These are phyloP conservation scores for Melanotaenia boesemani DNA, from an alignment of 2,797 vertebrate species.

Conservation along the genomic window DNA sequence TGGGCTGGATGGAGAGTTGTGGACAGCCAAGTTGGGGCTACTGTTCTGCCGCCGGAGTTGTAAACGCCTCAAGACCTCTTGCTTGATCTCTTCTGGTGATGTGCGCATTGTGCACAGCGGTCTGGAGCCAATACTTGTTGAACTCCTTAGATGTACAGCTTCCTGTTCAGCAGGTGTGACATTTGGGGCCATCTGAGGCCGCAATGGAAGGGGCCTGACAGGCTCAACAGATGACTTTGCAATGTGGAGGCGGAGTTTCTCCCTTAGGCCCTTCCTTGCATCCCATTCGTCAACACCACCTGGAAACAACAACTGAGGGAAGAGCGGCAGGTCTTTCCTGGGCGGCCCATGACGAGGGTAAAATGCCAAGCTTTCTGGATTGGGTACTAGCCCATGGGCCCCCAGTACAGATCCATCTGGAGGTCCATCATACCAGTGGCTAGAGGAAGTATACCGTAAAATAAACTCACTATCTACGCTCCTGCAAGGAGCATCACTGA, in stretches of 20 bases:
- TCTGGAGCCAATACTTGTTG: constrained; percentile 51
- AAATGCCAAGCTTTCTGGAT: constrained; percentile 75
- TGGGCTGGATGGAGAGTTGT: constrained; percentile 57
- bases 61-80: constrained; percentile 86
- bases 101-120: constrained; percentile 60
- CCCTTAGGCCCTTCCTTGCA: constrained; percentile 85
- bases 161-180: constrained; percentile 26
- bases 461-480: constrained; percentile 87
- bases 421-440: constrained; percentile 83
- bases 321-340: constrained; percentile 82
- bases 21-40: constrained; percentile 83
- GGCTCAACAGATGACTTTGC: constrained; percentile 81
- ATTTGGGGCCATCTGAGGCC: constrained; percentile 75
- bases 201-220: constrained; percentile 79
- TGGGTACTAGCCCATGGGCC: constrained; percentile 66
- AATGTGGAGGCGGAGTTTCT: constrained; percentile 89
- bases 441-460: constrained; percentile 83
- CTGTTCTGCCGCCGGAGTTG: constrained; percentile 89
- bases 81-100: constrained; percentile 89
- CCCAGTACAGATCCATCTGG: constrained; percentile 71
- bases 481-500: constrained; percentile 74
- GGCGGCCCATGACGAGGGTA: constrained; percentile 69
- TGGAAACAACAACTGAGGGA: constrained; percentile 86
- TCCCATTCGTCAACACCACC: constrained; percentile 82
- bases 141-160: constrained; percentile 27